Evolutionary conservation across 2,113 vertebrate genomes (phyloP), one percentile per base, ranked within the genome.

Genomic region (Oncorhynchus masou): DNA sequence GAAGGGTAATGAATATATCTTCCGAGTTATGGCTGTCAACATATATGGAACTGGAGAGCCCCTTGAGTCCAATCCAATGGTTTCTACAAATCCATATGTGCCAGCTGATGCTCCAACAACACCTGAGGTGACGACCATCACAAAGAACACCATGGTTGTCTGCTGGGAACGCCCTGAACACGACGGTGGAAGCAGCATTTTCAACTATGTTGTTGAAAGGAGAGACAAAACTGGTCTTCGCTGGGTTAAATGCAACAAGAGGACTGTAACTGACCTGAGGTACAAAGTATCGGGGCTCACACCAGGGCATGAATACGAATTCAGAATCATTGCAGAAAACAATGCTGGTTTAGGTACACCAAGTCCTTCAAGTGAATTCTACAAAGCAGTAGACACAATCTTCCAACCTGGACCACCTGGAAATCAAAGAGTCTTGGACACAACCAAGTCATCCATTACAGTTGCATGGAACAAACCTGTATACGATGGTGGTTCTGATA

Each of bases 181-280:
- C 69, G 95, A 98, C 85, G 98, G 98, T 64, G 98, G 98, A 80
- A 99, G 97, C 82, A 94, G 93, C 85, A 96, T 99, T 81, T 96
- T 93, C 83, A 98, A 96, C 68, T 99, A 99, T 66, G 92, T 99
- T 66, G 93, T 99, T 86, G 98, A 99, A 89, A 95, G 95, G 70
- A 93, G 96, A 75, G 98, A 99, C 77, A 99, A 93, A 85, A 88
- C 95, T 82, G 97, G 98, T n/a, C 86, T 98, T 3, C 94, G 97
- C n/a, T 99, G 98, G 98, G 95, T 98, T 62, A 99, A 97, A 89
- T 99, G 97, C 81, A 99, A 98, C 91, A 99, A 98, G 87, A 95
- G 94, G 31, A 93, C 91, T 74, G 94, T 99, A 74, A 97, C 95
- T 79, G 98, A 99, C 77, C 90, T 99, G 78, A 93, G 98, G 75